These are phyloP conservation scores for Magallana nippona DNA, from an alignment of 2,888 invertebrate species.

Conservation along the genomic window DNA sequence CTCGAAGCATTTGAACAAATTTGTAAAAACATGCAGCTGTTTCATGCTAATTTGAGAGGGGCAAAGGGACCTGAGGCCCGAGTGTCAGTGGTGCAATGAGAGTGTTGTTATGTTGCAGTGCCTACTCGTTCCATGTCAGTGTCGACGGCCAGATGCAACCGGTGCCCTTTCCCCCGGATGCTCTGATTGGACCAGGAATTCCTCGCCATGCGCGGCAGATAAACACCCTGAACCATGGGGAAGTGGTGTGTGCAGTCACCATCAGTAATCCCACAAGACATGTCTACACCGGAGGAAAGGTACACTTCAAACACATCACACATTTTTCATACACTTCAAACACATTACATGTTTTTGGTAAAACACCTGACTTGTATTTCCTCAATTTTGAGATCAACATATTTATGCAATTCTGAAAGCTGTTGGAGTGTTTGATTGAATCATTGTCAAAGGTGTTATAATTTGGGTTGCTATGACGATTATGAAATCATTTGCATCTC, in stretches of 20 bases:
- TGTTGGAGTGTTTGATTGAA: too few relatives aligned
- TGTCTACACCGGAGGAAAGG: conserved; percentile 95
- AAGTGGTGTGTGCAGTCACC: conserved; percentile 98
- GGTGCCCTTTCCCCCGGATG: conserved; percentile 96
- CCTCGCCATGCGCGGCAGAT: conserved; percentile 94
- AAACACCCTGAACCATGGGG: conserved; percentile 95
- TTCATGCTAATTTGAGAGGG: background rate
- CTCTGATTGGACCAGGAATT: conserved; percentile 94
- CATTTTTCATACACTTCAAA: too few relatives aligned
- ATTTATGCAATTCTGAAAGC: too few relatives aligned
- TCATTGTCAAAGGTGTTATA: too few relatives aligned
- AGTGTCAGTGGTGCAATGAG: background rate
- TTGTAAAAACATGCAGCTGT: conserved; percentile 5
- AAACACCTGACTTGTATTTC: too few relatives aligned
- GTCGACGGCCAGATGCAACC: conserved; percentile 84
- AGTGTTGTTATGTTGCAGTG: conserved; percentile 82
- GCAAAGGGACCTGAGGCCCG: background rate
- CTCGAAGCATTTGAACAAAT: background rate
- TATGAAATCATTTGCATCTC: too few relatives aligned
- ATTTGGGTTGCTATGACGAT: too few relatives aligned
- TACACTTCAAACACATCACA: conserved; percentile 48
- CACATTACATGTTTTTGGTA: too few relatives aligned
- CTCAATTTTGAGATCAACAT: too few relatives aligned
- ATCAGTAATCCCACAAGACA: conserved; percentile 84
- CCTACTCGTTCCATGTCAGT: conserved; percentile 96